A percentile compares a stretch with the other conserved stretches of the same genome.
These are phyloP conservation scores for Drosophila meridionalis DNA, from an alignment of 2,888 invertebrate species.

Conservation along the genomic window DNA sequence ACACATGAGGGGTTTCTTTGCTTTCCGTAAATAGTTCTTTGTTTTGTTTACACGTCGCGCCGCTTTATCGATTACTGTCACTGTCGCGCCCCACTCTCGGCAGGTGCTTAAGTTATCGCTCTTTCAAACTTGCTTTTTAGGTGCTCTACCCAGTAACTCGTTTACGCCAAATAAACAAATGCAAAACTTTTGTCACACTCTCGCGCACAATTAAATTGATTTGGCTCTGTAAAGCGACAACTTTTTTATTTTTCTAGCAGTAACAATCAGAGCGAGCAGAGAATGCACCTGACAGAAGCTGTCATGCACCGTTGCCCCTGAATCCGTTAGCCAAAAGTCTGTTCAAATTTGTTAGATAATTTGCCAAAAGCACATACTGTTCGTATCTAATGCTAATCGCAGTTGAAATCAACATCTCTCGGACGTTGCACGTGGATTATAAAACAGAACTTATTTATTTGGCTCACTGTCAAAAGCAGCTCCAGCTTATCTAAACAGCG, in stretches of 20 bases:
- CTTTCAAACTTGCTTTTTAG: conserved; percentile 34
- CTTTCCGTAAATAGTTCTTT: conserved; percentile 49
- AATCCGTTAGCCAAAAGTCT: conserved; percentile 14
- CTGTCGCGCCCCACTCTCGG: neutral
- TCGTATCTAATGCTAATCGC: conserved; percentile 33
- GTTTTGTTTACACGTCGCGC: conserved; percentile 49
- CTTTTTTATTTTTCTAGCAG: conserved; percentile 3
- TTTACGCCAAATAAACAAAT: conserved; percentile 66
- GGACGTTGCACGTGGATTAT: conserved; percentile 33
- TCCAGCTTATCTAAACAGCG: conserved; percentile 36
- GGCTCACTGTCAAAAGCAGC: conserved; percentile 25
- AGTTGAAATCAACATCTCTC: conserved; percentile 12
- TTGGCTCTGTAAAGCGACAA: conserved; percentile 25
- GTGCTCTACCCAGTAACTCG: conserved; percentile 25
- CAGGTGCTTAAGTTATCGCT: neutral
- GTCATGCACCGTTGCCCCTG: conserved; percentile 48
- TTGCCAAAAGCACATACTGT: conserved; percentile 17
- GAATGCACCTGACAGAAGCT: conserved; percentile 35
- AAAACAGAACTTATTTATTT: conserved; percentile 43
- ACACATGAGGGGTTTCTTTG: conserved; percentile 58
- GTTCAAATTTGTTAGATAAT: conserved; percentile 20
- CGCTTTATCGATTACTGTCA: conserved; percentile 52
- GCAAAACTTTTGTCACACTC: conserved; percentile 61
- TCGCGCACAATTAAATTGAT: conserved; percentile 69
- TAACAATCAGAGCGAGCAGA: conserved; percentile 69